phyloP scores from a whole-genome alignment of 2,113 vertebrate species.

The Polypterus senegalus region DNA sequence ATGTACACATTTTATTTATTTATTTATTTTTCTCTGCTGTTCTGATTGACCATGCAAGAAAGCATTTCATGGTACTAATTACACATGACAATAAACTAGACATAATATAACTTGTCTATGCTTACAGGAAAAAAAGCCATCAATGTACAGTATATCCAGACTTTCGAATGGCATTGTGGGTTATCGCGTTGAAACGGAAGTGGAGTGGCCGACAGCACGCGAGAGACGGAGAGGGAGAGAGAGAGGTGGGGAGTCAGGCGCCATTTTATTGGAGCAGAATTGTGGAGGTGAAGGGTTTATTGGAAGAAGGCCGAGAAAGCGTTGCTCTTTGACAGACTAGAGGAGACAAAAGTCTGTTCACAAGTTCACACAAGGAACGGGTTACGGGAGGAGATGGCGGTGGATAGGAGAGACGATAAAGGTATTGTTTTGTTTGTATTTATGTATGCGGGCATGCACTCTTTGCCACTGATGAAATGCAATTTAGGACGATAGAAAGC shows the following conservation, averaged over 20 bases:
- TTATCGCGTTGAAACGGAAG: neutral
- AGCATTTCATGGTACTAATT: no score
- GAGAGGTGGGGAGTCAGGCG: slow-evolving; percentile 2
- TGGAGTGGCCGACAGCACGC: neutral
- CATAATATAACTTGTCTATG: no score
- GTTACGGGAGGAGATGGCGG: slow-evolving; percentile 52
- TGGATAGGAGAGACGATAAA: slow-evolving; percentile 69
- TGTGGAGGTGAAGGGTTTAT: neutral
- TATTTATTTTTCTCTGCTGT: no score
- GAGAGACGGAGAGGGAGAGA: slow-evolving; percentile 8
- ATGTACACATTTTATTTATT: no score
- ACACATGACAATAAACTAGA: no score
- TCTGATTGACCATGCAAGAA: no score
- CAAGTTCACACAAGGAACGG: slow-evolving; percentile 14
- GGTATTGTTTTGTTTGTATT: slow-evolving; percentile 30
- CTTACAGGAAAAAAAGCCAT: no score
- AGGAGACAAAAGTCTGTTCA: slow-evolving; percentile 14
- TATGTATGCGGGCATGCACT: no score
- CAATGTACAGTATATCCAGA: no score
- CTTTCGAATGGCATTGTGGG: slow-evolving; percentile 1
- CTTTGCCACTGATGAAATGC: neutral
- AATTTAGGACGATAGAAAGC: rapidly evolving
- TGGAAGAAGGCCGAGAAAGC: neutral
- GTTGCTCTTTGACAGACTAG: slow-evolving; percentile 1
- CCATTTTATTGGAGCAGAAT: slow-evolving; percentile 13